Evolutionary conservation across 2,888 invertebrate species (phyloP), one percentile per base, ranked within the genome.

Genomic region (Torymus tubicola): DNA sequence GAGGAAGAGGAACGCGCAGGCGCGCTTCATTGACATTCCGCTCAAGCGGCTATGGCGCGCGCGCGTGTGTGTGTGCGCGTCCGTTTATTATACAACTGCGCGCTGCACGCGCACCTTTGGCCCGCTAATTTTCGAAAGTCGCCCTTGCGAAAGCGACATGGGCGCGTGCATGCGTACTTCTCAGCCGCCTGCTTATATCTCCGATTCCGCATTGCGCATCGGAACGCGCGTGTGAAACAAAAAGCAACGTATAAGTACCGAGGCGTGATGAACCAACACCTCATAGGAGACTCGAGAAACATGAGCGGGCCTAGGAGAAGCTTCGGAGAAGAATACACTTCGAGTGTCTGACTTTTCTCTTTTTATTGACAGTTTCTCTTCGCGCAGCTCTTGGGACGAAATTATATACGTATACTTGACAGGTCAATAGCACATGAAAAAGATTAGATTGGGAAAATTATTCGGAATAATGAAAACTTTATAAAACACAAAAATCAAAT

Each of bases 101-200:
- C 42, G 42, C 42, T 42, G 42, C 31, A 12, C 21, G 53, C 24
- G 60, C 42, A 42, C 42, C 42, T 42, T 42, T 42, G 74, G 21
- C 67, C 60, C 75, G 75, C 67, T 67, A 76, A 76, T 76, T 76
- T 76, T 76, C 75, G 75, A 76, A 76, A 76, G 75, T 68, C 64
- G 53, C 68, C 68, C 67, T 76, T 76, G 68, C 75, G 75, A 76
- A 68, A 76, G 60, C 67, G 67, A 10, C 13, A n/a, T 16, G n/a
- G 24, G 12, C 60, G 52, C n/a, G 18, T 55, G n/a, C 18, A 12
- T 21, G 10, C 42, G 18, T 13, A 21, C 61, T 14, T 24, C 24
- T 21, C 61, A 12, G 58, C 4, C 61, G 13, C n/a, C 42, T 42
- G 42, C 5, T 8, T 42, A 8, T 42, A 42, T 42, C 42, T 42